Evolutionary conservation across 2,113 vertebrate genomes (phyloP).

Genomic region (Laticauda laticaudata): DNA sequence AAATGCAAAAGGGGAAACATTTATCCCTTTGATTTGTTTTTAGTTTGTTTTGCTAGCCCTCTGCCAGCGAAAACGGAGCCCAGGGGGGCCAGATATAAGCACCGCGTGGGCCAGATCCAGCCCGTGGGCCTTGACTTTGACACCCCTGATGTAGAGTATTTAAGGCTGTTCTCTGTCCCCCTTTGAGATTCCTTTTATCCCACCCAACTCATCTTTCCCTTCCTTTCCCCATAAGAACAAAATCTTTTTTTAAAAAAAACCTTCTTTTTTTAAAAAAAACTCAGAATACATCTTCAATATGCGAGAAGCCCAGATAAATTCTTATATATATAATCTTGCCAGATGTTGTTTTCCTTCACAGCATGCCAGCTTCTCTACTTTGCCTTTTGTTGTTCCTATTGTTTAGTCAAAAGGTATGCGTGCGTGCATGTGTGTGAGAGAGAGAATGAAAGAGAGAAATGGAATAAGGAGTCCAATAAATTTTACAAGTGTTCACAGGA

Average conservation of each 20-base stretch:
- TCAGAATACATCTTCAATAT: neutral
- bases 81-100: too few relatives aligned
- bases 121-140: too few relatives aligned
- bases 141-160: neutral
- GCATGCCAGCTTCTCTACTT: neutral
- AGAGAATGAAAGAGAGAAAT: neutral
- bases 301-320: neutral
- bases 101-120: too few relatives aligned
- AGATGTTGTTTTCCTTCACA: neutral
- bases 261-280: neutral
- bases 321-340: neutral
- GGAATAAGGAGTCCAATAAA: neutral
- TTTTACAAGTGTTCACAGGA: neutral
- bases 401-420: neutral
- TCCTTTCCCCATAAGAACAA: neutral
- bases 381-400: neutral
- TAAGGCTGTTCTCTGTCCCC: neutral
- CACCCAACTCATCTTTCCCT: neutral
- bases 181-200: neutral
- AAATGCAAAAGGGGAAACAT: too few relatives aligned
- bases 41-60: too few relatives aligned
- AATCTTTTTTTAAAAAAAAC: neutral
- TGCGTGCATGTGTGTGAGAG: neutral
- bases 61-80: too few relatives aligned
- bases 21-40: too few relatives aligned